Evolutionary conservation across 1,140 invertebrate species (phyloP).

Genomic region (Brachionus manjavacas): DNA sequence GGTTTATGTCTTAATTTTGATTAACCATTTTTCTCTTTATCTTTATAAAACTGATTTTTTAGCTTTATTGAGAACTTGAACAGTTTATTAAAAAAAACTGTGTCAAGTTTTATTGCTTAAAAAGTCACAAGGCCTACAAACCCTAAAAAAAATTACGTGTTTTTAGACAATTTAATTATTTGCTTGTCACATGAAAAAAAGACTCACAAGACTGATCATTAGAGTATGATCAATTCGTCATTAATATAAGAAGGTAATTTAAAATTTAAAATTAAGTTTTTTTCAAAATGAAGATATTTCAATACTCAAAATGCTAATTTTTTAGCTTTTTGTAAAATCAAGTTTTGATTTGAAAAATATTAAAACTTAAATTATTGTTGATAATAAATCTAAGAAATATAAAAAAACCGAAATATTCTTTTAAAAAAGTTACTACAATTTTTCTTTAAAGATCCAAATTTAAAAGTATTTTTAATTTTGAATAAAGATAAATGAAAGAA

Average conservation of each 20-base stretch:
- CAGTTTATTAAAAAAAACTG: constrained; percentile 12
- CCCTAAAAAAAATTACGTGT: background rate
- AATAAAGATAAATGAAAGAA: no score
- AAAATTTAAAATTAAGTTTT: background rate
- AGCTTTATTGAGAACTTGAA: background rate
- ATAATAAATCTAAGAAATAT: no score
- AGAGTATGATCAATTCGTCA: background rate
- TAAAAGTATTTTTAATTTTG: no score
- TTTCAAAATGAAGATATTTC: background rate
- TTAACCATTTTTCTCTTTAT: background rate
- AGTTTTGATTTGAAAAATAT: no score
- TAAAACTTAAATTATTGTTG: no score
- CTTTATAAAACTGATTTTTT: background rate
- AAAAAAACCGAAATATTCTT: no score
- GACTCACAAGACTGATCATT: background rate
- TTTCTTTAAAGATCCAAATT: no score
- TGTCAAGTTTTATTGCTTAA: constrained; percentile 11
- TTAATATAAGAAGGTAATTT: background rate
- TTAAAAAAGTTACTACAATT: no score
- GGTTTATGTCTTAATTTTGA: background rate
- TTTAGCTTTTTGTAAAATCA: no score
- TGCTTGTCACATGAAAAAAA: background rate
- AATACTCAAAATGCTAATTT: no score
- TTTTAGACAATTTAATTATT: background rate
- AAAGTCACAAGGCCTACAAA: background rate